phyloP scores from a whole-genome alignment of 2,888 invertebrate species.

The Xiphydria camelus region DNA sequence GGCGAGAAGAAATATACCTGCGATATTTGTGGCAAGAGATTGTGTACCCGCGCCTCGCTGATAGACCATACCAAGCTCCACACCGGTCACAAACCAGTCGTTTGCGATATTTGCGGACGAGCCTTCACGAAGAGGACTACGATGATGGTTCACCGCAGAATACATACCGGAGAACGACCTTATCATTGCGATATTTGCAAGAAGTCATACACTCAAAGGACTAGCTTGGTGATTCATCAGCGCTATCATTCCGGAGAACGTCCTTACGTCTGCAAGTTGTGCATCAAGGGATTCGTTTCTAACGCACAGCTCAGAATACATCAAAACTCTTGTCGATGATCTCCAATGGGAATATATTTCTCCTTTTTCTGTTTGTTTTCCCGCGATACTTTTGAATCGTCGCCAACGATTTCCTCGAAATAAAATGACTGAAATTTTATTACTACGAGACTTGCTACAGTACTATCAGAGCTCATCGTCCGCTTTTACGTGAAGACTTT shows the following conservation, averaged over 20 bases:
- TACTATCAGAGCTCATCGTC: no score
- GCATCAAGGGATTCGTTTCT: slow-evolving; percentile 12
- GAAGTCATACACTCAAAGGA: slow-evolving; percentile 43
- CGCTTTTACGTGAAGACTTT: no score
- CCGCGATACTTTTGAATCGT: no score
- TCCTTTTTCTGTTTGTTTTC: neutral
- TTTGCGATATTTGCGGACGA: slow-evolving; percentile 41
- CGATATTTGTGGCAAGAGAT: slow-evolving; percentile 38
- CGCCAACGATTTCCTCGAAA: no score
- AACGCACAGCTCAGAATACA: slow-evolving; percentile 7
- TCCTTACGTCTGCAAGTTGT: slow-evolving; percentile 5
- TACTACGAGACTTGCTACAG: no score
- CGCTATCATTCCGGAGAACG: slow-evolving; percentile 13
- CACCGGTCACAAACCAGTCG: slow-evolving; percentile 41
- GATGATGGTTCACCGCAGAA: slow-evolving; percentile 38
- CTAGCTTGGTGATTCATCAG: slow-evolving; percentile 11
- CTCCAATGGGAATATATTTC: neutral
- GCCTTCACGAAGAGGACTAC: slow-evolving; percentile 40
- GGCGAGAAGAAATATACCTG: slow-evolving; percentile 45
- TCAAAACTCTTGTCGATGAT: slow-evolving; percentile 9
- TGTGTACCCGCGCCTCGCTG: slow-evolving; percentile 39
- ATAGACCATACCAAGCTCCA: slow-evolving; percentile 42
- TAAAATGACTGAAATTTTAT: no score
- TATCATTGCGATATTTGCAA: slow-evolving; percentile 42
- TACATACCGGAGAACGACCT: slow-evolving; percentile 46